phyloP scores from a whole-genome alignment of 1,140 invertebrate genomes.

The Forficula auricularia region DNA sequence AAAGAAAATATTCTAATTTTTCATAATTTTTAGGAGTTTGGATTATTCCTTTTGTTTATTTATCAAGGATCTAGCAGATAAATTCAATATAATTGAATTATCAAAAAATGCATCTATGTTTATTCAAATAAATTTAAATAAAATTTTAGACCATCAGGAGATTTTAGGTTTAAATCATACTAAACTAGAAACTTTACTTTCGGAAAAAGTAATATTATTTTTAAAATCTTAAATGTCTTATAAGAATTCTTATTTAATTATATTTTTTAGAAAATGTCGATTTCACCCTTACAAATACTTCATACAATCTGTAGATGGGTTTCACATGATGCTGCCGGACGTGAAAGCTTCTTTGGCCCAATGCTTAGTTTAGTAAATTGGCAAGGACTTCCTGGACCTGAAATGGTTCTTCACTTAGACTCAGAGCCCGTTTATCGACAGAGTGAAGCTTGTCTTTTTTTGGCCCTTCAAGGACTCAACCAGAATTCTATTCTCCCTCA shows the following conservation, averaged over 20 bases:
- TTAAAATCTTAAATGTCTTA: neutral
- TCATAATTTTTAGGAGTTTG: conserved; percentile 19
- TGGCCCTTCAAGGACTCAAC: conserved; percentile 36
- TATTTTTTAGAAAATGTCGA: conserved; percentile 1
- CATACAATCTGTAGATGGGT: conserved; percentile 37
- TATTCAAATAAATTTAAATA: conserved; percentile 32
- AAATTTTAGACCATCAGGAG: conserved; percentile 28
- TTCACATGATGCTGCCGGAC: conserved; percentile 24
- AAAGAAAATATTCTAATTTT: conserved; percentile 6
- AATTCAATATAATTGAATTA: conserved; percentile 31
- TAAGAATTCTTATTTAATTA: neutral
- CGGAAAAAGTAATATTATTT: conserved; percentile 23
- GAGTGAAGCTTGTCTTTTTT: conserved; percentile 32
- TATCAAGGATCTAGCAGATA: conserved; percentile 33
- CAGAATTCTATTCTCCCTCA: conserved; percentile 34
- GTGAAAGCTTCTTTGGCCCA: conserved; percentile 32
- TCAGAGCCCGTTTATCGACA: conserved; percentile 29
- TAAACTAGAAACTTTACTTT: conserved; percentile 30
- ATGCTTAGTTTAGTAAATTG: conserved; percentile 33
- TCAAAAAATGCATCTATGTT: conserved; percentile 28
- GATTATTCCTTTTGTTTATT: conserved; percentile 34
- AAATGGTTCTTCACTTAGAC: conserved; percentile 31
- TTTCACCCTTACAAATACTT: conserved; percentile 20
- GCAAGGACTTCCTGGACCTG: conserved; percentile 25
- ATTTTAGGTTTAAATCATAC: conserved; percentile 28